These are phyloP conservation scores for Epinephelus coioides DNA, from an alignment of 2,797 vertebrate species.

Conservation along the genomic window DNA sequence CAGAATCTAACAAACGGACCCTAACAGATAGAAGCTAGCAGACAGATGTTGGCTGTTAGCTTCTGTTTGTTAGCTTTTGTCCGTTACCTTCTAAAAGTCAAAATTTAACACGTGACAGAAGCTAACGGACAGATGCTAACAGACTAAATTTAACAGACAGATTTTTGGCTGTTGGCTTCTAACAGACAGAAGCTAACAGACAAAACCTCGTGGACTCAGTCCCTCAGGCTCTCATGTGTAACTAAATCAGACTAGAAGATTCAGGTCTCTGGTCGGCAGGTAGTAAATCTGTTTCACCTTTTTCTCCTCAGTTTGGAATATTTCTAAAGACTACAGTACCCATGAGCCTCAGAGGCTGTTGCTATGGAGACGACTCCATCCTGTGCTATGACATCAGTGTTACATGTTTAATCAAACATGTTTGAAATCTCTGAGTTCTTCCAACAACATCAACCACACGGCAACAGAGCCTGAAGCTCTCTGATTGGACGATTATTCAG, in stretches of 20 bases:
- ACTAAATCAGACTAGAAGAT: too few relatives aligned
- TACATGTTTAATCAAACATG: background rate
- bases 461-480: background rate
- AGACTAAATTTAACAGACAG: background rate
- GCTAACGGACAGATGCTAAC: background rate
- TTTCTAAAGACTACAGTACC: too few relatives aligned
- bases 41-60: background rate
- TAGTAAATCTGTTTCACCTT: too few relatives aligned
- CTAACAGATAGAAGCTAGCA: background rate
- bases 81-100: too few relatives aligned
- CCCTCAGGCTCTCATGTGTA: too few relatives aligned
- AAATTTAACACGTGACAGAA: background rate
- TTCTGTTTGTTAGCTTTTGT: too few relatives aligned
- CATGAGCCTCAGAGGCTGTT: too few relatives aligned
- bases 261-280: too few relatives aligned
- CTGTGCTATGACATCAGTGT: background rate
- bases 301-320: background rate
- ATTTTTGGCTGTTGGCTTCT: background rate
- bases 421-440: background rate
- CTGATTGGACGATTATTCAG: background rate
- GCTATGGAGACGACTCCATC: too few relatives aligned
- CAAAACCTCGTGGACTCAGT: too few relatives aligned
- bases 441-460: background rate
- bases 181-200: background rate
- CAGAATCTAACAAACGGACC: background rate